Percentiles rank a stretch among this genome's conserved stretches.
These are phyloP conservation scores for Formicarius rufipectus DNA, from an alignment of 2,113 vertebrate species.

Conservation along the genomic window DNA sequence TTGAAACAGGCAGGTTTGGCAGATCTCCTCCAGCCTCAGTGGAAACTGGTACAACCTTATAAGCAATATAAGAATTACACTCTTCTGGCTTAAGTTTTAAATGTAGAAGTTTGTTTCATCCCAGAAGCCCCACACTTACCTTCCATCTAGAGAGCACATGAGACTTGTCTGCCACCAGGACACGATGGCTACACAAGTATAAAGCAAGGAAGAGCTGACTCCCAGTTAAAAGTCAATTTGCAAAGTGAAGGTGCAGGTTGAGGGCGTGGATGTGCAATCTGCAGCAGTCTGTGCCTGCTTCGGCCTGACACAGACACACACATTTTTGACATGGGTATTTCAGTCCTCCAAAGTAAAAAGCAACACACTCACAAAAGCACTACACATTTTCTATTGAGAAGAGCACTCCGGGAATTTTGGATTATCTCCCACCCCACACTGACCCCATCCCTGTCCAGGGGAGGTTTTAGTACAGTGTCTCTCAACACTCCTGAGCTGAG, in stretches of 20 bases:
- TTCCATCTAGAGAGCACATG: background rate
- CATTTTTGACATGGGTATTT: background rate
- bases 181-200: background rate
- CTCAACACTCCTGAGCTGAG: conserved; percentile 14
- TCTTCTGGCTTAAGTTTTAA: background rate
- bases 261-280: background rate
- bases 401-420: background rate
- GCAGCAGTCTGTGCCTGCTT: background rate
- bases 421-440: background rate
- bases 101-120: background rate
- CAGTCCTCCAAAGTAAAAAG: background rate
- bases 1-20: background rate
- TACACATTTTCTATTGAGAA: background rate
- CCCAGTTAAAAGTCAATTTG: background rate
- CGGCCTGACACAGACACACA: background rate
- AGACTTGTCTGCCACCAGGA: background rate
- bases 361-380: background rate
- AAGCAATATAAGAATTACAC: background rate
- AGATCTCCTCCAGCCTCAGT: background rate
- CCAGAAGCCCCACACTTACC: background rate
- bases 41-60: background rate
- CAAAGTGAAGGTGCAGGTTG: rapidly evolving
- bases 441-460: background rate
- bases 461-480: background rate
- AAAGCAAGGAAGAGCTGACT: background rate